Percentiles rank a stretch among this genome's conserved stretches.
Conservation (phyloP, 2,888 invertebrate species). For the Erynnis tages region DNA sequence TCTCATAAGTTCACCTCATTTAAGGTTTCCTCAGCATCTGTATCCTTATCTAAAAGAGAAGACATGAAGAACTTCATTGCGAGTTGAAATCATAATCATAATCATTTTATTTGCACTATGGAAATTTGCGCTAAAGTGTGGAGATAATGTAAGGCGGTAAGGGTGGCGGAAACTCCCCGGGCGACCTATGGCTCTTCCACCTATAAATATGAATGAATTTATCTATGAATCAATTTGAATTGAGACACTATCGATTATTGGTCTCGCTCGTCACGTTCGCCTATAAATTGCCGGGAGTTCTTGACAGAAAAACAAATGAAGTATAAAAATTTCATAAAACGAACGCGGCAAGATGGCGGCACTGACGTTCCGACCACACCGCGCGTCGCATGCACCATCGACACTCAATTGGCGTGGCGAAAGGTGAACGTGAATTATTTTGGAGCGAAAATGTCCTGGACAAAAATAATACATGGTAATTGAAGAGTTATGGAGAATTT, state of each 20-base stretch:
- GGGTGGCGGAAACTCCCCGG: no score
- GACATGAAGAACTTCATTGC: no score
- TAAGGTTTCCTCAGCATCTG: no score
- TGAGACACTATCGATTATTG: conserved; percentile 12
- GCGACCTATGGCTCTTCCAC: no score
- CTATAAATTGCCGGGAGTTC: conserved; percentile 23
- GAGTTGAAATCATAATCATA: no score
- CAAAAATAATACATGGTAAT: conserved; percentile 10
- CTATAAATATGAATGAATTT: no score
- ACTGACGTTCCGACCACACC: conserved; percentile 71
- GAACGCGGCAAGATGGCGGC: conserved; percentile 50
- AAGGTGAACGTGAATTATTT: conserved; percentile 51
- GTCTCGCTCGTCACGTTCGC: conserved; percentile 29
- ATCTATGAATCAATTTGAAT: no score
- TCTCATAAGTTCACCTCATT: no score
- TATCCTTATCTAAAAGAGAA: no score
- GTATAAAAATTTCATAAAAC: conserved; percentile 47
- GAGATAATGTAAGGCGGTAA: no score
- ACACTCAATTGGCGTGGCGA: conserved; percentile 73
- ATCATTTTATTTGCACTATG: no score
- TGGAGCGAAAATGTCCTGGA: conserved; percentile 22
- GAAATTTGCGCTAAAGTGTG: no score
- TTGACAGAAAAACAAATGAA: conserved; percentile 37
- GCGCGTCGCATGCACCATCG: conserved; percentile 70
- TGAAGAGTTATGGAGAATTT: conserved; percentile 1